A percentile compares a stretch with the other conserved stretches of the same genome.
Conservation (phyloP, 2,113 vertebrate species). For the Cromileptes altivelis region DNA sequence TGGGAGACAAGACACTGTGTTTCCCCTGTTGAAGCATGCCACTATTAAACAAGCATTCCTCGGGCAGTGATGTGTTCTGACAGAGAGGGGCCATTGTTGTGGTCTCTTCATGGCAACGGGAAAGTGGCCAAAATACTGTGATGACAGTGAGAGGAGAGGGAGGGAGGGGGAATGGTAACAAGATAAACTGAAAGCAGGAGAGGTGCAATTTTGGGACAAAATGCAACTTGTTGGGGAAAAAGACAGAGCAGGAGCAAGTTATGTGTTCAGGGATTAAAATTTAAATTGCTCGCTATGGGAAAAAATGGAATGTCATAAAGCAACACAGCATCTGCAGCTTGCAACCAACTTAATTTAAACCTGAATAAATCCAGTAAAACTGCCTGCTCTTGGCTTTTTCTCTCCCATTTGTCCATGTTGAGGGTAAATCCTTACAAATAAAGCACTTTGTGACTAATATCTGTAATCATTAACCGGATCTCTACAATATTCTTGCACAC, state of each 20-base stretch:
- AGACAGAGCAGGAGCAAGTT: neutral
- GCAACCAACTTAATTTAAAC: neutral
- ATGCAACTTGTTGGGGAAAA: neutral
- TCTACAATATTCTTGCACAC: neutral
- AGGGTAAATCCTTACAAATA: neutral
- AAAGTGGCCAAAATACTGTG: conserved; percentile 74
- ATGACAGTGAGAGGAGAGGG: conserved; percentile 58
- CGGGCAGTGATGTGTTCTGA: conserved; percentile 61
- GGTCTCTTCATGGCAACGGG: conserved; percentile 75
- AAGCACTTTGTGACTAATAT: neutral
- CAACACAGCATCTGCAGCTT: neutral
- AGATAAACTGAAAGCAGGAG: conserved; percentile 34
- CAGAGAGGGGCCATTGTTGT: conserved; percentile 79
- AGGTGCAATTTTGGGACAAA: conserved; percentile 21
- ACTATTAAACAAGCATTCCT: conserved; percentile 79
- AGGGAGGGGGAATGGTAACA: conserved; percentile 26
- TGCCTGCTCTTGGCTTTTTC: neutral
- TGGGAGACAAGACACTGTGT: conserved; percentile 60
- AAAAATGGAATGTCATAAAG: neutral
- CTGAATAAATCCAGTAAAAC: neutral
- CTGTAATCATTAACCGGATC: neutral
- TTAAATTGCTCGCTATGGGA: neutral
- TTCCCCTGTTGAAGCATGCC: conserved; percentile 63
- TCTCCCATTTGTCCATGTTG: neutral
- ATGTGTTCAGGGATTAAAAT: neutral